A percentile compares a stretch with the other conserved stretches of the same genome.
phyloP scores from a whole-genome alignment of 2,113 vertebrate species.

The Solenodon paradoxus region DNA sequence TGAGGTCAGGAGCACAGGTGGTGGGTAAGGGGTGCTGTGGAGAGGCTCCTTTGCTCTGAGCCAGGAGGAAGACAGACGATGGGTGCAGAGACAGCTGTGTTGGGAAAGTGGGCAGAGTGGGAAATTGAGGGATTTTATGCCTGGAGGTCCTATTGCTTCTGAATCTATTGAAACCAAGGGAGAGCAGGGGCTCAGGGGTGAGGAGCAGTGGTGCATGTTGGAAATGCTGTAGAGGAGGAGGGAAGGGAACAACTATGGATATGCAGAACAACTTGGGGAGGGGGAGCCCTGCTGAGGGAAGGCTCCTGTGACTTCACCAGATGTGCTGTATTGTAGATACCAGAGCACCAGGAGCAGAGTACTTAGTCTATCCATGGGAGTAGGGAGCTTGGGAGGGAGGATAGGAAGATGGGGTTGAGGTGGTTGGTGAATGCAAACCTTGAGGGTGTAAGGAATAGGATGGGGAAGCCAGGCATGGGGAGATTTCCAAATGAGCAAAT shows the following conservation, averaged over 20 bases:
- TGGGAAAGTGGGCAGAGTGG: neutral
- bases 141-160: neutral
- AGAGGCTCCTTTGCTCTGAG: neutral
- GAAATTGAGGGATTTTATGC: neutral
- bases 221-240: neutral
- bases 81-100: neutral
- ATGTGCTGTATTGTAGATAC: neutral
- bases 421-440: too few species aligned
- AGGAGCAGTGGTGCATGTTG: neutral
- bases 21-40: neutral
- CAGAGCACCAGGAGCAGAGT: neutral
- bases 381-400: too few species aligned
- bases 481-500: neutral
- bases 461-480: neutral
- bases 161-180: neutral
- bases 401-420: neutral
- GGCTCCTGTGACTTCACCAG: neutral
- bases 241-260: neutral
- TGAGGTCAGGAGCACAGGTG: neutral
- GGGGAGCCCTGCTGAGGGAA: neutral
- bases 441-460: neutral
- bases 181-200: neutral
- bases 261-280: neutral
- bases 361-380: accelerated
- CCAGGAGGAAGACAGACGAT: neutral